These are phyloP conservation scores for Fratercula arctica DNA, from an alignment of 2,797 vertebrate genomes.

Conservation along the genomic window DNA sequence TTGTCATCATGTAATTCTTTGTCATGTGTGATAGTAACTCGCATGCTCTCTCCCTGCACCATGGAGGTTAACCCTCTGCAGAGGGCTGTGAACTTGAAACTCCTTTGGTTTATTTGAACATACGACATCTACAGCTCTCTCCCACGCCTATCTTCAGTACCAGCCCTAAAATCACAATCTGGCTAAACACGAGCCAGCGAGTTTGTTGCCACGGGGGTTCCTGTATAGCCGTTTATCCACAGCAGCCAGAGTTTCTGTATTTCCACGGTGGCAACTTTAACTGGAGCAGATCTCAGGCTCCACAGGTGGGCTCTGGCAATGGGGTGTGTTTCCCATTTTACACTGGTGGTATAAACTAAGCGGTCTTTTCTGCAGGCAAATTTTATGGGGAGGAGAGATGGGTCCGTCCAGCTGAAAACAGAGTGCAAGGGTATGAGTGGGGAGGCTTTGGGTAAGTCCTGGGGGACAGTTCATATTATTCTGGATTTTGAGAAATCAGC, in stretches of 20 bases:
- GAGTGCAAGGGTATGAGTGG: background rate
- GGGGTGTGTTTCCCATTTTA: background rate
- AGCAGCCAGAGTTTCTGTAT: background rate
- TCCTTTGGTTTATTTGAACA: background rate
- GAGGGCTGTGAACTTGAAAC: background rate
- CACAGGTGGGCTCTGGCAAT: background rate
- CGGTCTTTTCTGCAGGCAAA: background rate
- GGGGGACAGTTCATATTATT: background rate
- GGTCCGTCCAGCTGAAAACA: background rate
- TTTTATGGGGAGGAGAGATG: background rate
- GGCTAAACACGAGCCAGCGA: background rate
- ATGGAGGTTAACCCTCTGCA: accelerated
- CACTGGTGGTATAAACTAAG: background rate
- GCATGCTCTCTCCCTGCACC: accelerated
- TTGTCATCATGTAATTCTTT: background rate
- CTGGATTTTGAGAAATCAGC: background rate
- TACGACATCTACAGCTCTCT: background rate
- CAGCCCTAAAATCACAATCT: background rate
- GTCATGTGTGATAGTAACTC: background rate
- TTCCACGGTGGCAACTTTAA: background rate
- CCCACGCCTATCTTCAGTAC: background rate
- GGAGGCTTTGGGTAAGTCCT: background rate
- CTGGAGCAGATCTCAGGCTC: background rate
- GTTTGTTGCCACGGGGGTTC: background rate
- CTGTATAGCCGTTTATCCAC: background rate